phyloP scores from a whole-genome alignment of 1,140 invertebrate genomes.

The Calycopis cecrops region DNA sequence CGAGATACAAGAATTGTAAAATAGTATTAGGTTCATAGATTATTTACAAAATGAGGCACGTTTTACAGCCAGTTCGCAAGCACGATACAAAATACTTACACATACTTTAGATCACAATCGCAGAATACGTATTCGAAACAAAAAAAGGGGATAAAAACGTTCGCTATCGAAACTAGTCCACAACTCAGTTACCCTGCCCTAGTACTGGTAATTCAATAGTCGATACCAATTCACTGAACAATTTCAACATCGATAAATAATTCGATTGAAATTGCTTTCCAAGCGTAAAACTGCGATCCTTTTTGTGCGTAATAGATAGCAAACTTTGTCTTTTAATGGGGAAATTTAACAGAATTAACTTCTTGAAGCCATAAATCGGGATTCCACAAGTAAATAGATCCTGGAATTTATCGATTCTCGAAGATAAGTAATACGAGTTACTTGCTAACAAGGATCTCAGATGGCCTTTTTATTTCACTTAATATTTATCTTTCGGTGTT shows the following conservation, averaged over 20 bases:
- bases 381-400: constrained; percentile 18
- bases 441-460: neutral
- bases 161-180: constrained; percentile 7
- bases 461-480: neutral
- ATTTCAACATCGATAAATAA: constrained; percentile 13
- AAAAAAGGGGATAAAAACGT: neutral
- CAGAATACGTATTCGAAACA: neutral
- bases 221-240: constrained; percentile 12
- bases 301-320: constrained; percentile 9
- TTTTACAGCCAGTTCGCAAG: too few relatives aligned
- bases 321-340: constrained; percentile 7
- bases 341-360: constrained; percentile 20
- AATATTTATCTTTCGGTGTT: constrained; percentile 10
- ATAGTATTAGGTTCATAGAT: too few relatives aligned
- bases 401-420: constrained; percentile 15
- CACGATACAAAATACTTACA: too few relatives aligned
- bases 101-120: neutral
- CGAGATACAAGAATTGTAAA: too few relatives aligned
- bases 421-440: neutral
- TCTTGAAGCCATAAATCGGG: constrained; percentile 18
- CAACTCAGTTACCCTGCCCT: constrained; percentile 9
- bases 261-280: constrained; percentile 12
- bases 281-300: constrained; percentile 10
- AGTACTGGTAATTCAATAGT: constrained; percentile 10
- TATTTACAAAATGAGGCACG: too few relatives aligned